Evolutionary conservation across 2,797 vertebrate species (phyloP).

Genomic region (Corythornis leucogaster): DNA sequence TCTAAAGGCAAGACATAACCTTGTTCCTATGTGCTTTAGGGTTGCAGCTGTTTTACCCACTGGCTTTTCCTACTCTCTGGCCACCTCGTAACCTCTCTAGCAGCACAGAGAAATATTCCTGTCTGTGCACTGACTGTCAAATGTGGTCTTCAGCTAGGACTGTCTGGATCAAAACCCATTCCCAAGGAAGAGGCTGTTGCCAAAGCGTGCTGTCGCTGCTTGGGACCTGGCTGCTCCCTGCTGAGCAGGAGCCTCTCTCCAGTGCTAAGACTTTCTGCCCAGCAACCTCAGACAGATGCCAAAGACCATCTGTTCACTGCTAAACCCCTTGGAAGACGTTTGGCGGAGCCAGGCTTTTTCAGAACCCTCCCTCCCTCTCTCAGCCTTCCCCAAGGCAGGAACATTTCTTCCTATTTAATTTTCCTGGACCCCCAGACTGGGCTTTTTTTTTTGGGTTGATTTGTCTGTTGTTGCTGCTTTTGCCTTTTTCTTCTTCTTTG

Average conservation of each 20-base stretch:
- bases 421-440: not conserved
- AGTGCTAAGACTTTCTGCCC: not conserved
- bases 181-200: not conserved
- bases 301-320: rapidly evolving
- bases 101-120: not conserved
- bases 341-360: not conserved
- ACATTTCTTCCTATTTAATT: not conserved
- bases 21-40: not conserved
- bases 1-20: not conserved
- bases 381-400: not conserved
- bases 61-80: not conserved
- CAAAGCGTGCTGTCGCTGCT: not conserved
- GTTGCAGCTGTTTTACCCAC: slow-evolving; percentile 47
- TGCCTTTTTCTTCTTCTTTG: not conserved
- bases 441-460: not conserved
- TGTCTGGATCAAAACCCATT: rapidly evolving
- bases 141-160: not conserved
- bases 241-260: not conserved
- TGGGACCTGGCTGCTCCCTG: not conserved
- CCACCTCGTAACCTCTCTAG: not conserved
- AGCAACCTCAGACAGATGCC: not conserved
- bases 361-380: not conserved
- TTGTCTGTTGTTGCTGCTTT: not conserved
- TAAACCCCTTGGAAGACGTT: not conserved
- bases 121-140: not conserved